These are phyloP conservation scores for Thecocarcelia acutangulata DNA, from an alignment of 2,888 invertebrate genomes.

Conservation along the genomic window DNA sequence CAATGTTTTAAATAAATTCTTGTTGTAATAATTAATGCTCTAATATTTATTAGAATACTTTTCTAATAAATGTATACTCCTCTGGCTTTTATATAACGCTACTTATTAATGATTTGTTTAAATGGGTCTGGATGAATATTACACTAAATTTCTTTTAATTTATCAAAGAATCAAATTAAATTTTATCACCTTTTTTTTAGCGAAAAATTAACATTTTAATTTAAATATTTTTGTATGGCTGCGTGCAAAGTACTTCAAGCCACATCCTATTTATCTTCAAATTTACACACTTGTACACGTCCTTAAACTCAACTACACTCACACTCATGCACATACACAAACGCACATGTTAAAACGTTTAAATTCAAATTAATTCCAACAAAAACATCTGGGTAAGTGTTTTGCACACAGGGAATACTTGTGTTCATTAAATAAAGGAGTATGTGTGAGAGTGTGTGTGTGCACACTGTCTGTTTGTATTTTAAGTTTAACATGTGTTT, in stretches of 20 bases:
- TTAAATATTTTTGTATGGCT: conserved; percentile 24
- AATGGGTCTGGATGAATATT: too few species aligned
- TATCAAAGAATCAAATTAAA: neutral
- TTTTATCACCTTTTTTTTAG: neutral
- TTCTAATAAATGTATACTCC: too few species aligned
- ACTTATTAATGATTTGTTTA: too few species aligned
- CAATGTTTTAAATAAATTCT: too few species aligned
- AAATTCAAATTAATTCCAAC: conserved; percentile 54
- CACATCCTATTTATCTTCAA: conserved; percentile 54
- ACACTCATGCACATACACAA: neutral
- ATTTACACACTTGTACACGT: conserved; percentile 58
- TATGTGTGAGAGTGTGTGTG: neutral
- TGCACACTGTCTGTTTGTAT: neutral
- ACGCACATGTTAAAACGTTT: conserved; percentile 37
- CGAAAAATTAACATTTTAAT: conserved; percentile 33
- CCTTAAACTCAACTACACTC: neutral
- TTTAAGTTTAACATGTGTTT: conserved; percentile 45
- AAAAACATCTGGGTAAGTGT: conserved; percentile 44
- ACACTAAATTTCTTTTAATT: neutral
- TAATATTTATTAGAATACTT: too few species aligned
- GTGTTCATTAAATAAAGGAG: conserved; percentile 31
- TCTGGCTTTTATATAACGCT: too few species aligned
- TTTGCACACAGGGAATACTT: conserved; percentile 15
- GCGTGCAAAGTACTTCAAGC: conserved; percentile 18
- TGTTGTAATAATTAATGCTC: too few species aligned